Evolutionary conservation across 2,113 vertebrate genomes (phyloP), one percentile per base, ranked within the genome.

Genomic region (Pyxicephalus adspersus): DNA sequence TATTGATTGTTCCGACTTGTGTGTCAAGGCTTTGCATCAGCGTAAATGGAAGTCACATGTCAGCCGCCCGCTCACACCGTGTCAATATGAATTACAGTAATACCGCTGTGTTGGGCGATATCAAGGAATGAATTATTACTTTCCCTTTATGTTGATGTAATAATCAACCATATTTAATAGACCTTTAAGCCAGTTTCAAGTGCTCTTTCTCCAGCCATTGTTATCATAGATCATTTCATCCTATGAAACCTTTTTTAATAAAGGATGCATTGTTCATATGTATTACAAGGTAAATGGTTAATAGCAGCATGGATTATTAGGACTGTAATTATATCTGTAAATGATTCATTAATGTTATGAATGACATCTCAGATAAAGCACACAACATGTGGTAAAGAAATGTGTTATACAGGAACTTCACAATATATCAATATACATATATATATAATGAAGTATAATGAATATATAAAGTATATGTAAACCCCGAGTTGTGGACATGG

Each of bases 81-180:
- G 80, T 82, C 80, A 82, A 75, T 66, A 66, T 26, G n/a, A 64
- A 75, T 82, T 64, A 82, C 52, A 64, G 70, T 61, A 55, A 72
- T 38, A 51, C 55, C 34, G 55, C 78, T 38, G 23, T 22, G 57
- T 52, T 55, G 60, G 28, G 28, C 5, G 20, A 29, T 45, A 52
- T 74, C 51, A 18, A 64, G 73, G 20, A 52, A 57, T 26, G 22
- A 81, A 57, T 81, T 61, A 73, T 64, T 63, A 73, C 50, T 45
- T 20, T 65, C 25, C 61, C 54, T 80, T 22, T 29, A 67, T 61
- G 54, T 28, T 65, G 16, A 74, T 31, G 50, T 54, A 57, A 50
- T 55, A 81, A 64, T 65, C 25, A 65, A 64, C 68, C 19, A 54
- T 9, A 22, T 63, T 45, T 80, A 60, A 79, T 79, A 77, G 34